Conservation (phyloP, 2,888 invertebrate species). For the Drosophila borealis region DNA sequence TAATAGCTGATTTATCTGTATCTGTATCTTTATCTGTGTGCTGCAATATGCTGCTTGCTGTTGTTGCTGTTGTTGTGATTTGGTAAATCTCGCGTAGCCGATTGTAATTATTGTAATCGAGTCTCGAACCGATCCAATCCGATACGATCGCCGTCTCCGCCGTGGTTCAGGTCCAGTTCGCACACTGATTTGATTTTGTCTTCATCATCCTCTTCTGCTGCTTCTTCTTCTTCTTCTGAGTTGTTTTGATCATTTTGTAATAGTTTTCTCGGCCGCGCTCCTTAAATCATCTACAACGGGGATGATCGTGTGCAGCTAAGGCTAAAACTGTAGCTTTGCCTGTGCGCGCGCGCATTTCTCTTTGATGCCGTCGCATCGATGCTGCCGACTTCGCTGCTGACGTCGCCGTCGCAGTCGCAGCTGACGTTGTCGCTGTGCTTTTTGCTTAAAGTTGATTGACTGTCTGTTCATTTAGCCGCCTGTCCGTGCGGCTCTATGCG, state of each 20-base stretch:
- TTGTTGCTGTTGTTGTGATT: conserved; percentile 55
- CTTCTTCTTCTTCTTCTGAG: conserved; percentile 39
- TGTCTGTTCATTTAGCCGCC: conserved; percentile 77
- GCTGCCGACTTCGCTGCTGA: conserved; percentile 19
- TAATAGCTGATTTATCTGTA: conserved; percentile 58
- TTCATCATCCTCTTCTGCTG: conserved; percentile 10
- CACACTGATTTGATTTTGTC: conserved; percentile 74
- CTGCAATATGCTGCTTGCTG: conserved; percentile 5
- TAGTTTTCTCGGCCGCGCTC: conserved; percentile 72
- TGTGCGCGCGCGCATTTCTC: conserved; percentile 61
- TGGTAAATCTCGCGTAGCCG: conserved; percentile 82
- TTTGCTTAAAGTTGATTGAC: conserved; percentile 80
- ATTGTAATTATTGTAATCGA: conserved; percentile 84
- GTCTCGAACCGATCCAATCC: conserved; percentile 80
- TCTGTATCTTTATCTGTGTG: conserved; percentile 36
- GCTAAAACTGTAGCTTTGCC: conserved; percentile 23
- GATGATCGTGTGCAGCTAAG: conserved; percentile 33
- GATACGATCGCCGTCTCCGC: conserved; percentile 65
- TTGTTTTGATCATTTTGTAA: conserved; percentile 74
- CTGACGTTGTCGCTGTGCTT: conserved; percentile 62
- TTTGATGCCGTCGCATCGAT: conserved; percentile 57
- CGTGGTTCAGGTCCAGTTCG: conserved; percentile 61
- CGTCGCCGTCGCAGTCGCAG: conserved; percentile 21
- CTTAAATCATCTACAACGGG: conserved; percentile 67
- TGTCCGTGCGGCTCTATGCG: conserved; percentile 54